phyloP scores from a whole-genome alignment of 2,113 vertebrate species.

The Cichladusa arquata region DNA sequence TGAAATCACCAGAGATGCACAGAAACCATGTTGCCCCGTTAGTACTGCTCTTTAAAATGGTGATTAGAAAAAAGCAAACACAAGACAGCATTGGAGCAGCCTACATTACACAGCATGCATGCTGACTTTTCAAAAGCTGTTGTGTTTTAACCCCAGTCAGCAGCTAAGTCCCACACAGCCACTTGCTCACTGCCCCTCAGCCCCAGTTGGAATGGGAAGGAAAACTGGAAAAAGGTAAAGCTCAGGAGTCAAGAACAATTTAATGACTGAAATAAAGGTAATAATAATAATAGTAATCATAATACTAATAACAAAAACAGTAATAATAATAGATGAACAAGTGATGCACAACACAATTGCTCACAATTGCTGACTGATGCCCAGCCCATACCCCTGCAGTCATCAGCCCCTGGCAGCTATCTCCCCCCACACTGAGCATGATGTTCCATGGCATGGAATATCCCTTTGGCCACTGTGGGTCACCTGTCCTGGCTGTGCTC shows the following conservation, averaged over 20 bases:
- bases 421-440: too few relatives aligned
- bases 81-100: background rate
- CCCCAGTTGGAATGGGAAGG: background rate
- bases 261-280: background rate
- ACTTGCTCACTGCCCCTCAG: background rate
- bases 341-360: background rate
- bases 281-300: background rate
- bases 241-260: background rate
- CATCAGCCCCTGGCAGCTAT: background rate
- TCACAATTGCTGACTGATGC: background rate
- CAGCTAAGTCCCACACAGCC: background rate
- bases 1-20: background rate
- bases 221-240: background rate
- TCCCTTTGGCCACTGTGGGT: background rate
- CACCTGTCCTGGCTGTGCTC: background rate
- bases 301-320: background rate
- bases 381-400: background rate
- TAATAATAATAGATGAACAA: background rate
- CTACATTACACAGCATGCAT: background rate
- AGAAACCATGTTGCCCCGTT: background rate
- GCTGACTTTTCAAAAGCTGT: constrained; percentile 37
- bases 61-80: background rate
- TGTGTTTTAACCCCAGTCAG: background rate
- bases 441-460: background rate
- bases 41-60: background rate